phyloP scores from a whole-genome alignment of 35 echinoderm and acorn worm species.

The Ptychodera flava region DNA sequence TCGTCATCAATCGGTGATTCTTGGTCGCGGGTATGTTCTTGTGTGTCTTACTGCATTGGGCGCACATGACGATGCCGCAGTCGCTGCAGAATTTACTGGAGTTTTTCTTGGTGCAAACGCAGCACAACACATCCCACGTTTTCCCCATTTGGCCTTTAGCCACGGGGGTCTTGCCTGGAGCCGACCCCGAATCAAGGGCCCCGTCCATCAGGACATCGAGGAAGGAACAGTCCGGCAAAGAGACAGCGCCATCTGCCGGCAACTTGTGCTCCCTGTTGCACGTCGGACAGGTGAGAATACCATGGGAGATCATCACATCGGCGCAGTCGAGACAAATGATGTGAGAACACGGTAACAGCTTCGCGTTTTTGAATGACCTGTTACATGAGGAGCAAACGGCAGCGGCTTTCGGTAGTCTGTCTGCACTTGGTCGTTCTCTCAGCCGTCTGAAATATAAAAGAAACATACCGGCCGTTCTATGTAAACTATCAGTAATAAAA shows the following conservation, averaged over 20 bases:
- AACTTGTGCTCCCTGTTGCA: neutral
- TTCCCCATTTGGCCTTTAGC: too few relatives aligned
- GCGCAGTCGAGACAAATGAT: neutral
- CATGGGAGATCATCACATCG: neutral
- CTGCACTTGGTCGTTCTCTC: too few relatives aligned
- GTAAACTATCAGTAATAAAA: too few relatives aligned
- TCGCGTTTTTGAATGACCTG: too few relatives aligned
- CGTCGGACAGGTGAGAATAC: neutral
- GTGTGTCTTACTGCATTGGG: neutral
- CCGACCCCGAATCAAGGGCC: too few relatives aligned
- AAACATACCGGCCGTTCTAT: too few relatives aligned
- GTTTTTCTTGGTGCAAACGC: neutral
- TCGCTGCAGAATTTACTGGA: neutral
- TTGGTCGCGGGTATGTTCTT: neutral
- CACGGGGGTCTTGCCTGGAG: too few relatives aligned
- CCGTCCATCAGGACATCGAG: neutral
- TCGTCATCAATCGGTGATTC: neutral
- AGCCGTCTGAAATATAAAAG: too few relatives aligned
- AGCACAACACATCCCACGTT: neutral
- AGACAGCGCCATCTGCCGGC: neutral
- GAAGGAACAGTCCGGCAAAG: neutral
- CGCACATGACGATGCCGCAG: neutral
- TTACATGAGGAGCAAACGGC: too few relatives aligned
- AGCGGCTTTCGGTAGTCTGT: too few relatives aligned
- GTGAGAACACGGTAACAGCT: neutral